Base-by-base conservation (phyloP, 2,797 vertebrate species). In the Notoglanidium macrostoma region DNA sequence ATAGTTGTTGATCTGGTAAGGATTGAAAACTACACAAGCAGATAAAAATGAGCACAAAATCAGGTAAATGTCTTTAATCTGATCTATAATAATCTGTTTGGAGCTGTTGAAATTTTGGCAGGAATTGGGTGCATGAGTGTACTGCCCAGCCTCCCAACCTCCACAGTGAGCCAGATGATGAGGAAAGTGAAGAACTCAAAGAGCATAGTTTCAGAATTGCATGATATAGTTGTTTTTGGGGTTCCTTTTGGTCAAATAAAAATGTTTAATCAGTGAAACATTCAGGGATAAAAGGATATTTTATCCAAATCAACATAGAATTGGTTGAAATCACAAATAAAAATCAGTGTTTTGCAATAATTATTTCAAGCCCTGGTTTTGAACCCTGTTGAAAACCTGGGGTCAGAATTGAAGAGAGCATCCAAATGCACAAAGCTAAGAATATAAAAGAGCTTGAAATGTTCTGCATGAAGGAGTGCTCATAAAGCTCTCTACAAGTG, bases 381-480 rank as follows among this genome's bases (percentile, higher is more conserved):
- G 17, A 57, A 21, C 51, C 29, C 17, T 78, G 15, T 59, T 80
- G 32, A 80, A 79, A 63, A 81, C 26, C 6, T 80, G 5, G 14
- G 12, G 78, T 46, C 8, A 46, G 59, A 63, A 49, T 51, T 29
- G 8, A 63, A 81, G 9, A 67, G 44, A 67, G 11, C 15, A 21
- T 29, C 15, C 17, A 67, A 19, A 32, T 51, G 5, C 15, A 65
- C 59, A 49, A 67, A 65, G 44, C 63, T 83, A 51, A 67, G 21
- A 32, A 67, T 51, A 32, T 67, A 54, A 83, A 80, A 80, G 57
- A 82, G 79, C 26, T 17, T 65, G 23, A 82, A 82, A 82, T 49
- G 40, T 82, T 82, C 15, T 49, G 59, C 44, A 49, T 49, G 26
- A 44, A 59, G 32, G 55, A 26, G 19, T 67, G 26, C 19, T 83